These are phyloP conservation scores for Rhinichthys osculus DNA, from an alignment of 2,797 vertebrate species.

Conservation along the genomic window DNA sequence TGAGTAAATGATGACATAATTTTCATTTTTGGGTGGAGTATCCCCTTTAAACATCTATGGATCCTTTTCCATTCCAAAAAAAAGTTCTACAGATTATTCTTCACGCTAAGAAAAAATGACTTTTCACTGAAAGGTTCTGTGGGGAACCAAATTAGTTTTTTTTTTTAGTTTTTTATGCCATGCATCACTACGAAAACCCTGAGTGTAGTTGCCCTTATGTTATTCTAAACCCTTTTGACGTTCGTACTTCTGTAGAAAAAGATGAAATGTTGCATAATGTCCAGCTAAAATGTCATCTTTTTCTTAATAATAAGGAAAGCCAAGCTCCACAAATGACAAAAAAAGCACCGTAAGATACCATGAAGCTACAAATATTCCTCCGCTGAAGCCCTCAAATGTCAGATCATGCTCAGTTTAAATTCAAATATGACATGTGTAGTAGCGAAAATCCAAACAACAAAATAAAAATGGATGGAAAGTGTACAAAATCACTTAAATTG, in stretches of 20 bases:
- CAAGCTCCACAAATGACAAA: not conserved
- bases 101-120: not conserved
- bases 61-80: not conserved
- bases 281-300: not conserved
- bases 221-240: not conserved
- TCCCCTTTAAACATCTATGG: not conserved
- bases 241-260: not conserved
- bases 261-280: not conserved
- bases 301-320: not conserved
- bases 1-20: no score
- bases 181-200: no score
- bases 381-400: not conserved
- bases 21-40: no score
- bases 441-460: not conserved
- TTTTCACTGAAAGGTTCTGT: no score
- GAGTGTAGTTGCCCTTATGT: not conserved
- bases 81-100: not conserved
- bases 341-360: not conserved
- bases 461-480: not conserved
- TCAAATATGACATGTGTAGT: not conserved
- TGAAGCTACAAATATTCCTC: not conserved
- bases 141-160: no score
- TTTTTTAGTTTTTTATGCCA: no score
- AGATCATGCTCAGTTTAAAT: not conserved
- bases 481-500: not conserved